Percentiles rank a stretch among this genome's conserved stretches.
These are phyloP conservation scores for Corella eumyota DNA, from an alignment of 23 tunicate species.

Conservation along the genomic window DNA sequence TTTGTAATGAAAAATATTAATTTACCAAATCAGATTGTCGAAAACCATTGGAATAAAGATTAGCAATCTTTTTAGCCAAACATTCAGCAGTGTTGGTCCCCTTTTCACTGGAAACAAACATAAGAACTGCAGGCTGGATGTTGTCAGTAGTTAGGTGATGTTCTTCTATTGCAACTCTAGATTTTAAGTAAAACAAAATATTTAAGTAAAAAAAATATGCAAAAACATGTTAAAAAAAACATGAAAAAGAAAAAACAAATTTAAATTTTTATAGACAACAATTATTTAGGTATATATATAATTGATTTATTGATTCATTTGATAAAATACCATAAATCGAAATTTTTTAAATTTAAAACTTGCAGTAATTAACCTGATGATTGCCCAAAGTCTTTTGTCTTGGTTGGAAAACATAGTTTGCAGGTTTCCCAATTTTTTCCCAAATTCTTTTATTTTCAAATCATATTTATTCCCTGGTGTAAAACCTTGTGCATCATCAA, in stretches of 20 bases:
- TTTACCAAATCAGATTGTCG: conserved; percentile 1
- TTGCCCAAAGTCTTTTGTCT: conserved; percentile 2
- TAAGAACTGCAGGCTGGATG: conserved; percentile 42
- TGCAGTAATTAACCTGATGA: conserved; percentile 6
- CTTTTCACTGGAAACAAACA: conserved; percentile 27
- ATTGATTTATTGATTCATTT: no score
- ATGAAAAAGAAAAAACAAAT: no score
- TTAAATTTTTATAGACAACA: no score
- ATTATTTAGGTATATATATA: no score
- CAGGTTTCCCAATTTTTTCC: neutral
- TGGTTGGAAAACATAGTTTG: neutral
- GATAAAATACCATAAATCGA: neutral
- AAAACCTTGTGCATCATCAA: no score
- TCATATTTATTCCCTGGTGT: no score
- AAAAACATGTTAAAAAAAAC: no score
- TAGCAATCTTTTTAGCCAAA: conserved; percentile 35
- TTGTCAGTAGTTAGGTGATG: conserved; percentile 12
- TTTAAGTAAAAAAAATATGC: no score
- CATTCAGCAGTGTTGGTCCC: conserved; percentile 19
- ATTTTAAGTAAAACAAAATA: no score
- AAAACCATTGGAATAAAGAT: conserved; percentile 34
- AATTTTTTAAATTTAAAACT: neutral
- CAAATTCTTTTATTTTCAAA: neutral
- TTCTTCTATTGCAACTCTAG: conserved; percentile 19
- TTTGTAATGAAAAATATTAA: no score